Conservation (phyloP, 1,140 invertebrate species). For the Drosophila bocki region DNA sequence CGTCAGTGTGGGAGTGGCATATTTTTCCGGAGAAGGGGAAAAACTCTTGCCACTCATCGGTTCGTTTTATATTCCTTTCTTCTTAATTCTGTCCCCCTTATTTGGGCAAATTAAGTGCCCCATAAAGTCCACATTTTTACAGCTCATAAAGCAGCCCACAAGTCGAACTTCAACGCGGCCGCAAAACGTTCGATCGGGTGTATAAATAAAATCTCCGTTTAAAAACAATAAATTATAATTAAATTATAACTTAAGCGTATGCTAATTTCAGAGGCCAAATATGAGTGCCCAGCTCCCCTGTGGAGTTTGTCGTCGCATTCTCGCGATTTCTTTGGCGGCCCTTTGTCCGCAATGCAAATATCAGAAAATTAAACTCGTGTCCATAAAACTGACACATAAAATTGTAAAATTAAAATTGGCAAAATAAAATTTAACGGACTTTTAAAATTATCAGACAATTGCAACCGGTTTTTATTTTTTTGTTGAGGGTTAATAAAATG, state of each 20-base stretch:
- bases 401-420: conserved; percentile 42
- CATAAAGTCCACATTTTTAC: conserved; percentile 81
- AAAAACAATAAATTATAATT: conserved; percentile 83
- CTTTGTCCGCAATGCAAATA: conserved; percentile 54
- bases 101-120: conserved; percentile 70
- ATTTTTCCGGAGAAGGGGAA: neutral
- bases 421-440: conserved; percentile 33
- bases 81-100: conserved; percentile 29
- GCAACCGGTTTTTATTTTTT: neutral
- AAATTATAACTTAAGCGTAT: conserved; percentile 81
- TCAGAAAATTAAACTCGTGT: conserved; percentile 59
- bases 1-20: conserved; percentile 11
- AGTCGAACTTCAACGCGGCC: conserved; percentile 75
- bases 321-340: conserved; percentile 34
- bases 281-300: conserved; percentile 40
- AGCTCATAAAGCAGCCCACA: conserved; percentile 73
- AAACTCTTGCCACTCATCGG: conserved; percentile 37
- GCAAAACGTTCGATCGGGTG: conserved; percentile 39
- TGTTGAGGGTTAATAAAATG: neutral
- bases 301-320: conserved; percentile 69
- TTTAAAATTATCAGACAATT: conserved; percentile 6
- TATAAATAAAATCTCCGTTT: conserved; percentile 69
- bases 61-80: conserved; percentile 20
- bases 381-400: conserved; percentile 65
- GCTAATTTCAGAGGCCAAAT: conserved; percentile 61